Evolutionary conservation across 2,888 invertebrate species (phyloP), one percentile per base, ranked within the genome.

Genomic region (Caenorhabditis sp.): DNA sequence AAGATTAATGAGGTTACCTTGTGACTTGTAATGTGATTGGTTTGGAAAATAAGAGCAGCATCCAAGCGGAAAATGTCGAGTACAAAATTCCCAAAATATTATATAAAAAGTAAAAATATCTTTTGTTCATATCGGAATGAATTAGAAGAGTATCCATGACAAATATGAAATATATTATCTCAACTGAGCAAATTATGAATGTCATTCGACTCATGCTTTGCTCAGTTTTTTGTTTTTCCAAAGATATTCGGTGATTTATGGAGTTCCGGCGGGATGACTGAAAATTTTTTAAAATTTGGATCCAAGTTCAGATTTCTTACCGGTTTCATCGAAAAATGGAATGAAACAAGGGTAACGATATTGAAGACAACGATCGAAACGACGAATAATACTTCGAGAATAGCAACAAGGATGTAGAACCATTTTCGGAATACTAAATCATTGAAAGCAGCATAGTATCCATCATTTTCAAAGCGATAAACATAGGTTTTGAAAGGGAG

Each of bases 51-150:
- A 67, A 26, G 1, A 72, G 61, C 23, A 72, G 67, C 72, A 72
- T 72, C 72, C 72, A 72, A 14, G 72, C 72, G 52, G 72, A 72
- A 54, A 67, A 72, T 12, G 64, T 72, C 3, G 72, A 72, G 50
- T 72, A 72, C 23, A 67, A 54, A 12, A 67, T 54, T 27, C 72
- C 66, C 21, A 72, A 61, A 43, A 67, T 67, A 43, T 72, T 72
- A 31, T 72, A 72, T 36, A 67, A 58, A 31, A 64, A 72, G 25
- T 72, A 72, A 50, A 72, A 72, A 8, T 27, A 8, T 50, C 72
- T 50, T 21, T 72, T 72, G 64, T 72, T 72, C 61, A 72, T 67
- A 0, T 27, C 17, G 20, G 50, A 53, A 25, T 67, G 61, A 52
- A 72, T 64, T 61, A 61, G 64, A 14, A 72, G 60, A 0, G 67